phyloP scores from a whole-genome alignment of 2,113 vertebrate genomes.

The Laticauda laticaudata region DNA sequence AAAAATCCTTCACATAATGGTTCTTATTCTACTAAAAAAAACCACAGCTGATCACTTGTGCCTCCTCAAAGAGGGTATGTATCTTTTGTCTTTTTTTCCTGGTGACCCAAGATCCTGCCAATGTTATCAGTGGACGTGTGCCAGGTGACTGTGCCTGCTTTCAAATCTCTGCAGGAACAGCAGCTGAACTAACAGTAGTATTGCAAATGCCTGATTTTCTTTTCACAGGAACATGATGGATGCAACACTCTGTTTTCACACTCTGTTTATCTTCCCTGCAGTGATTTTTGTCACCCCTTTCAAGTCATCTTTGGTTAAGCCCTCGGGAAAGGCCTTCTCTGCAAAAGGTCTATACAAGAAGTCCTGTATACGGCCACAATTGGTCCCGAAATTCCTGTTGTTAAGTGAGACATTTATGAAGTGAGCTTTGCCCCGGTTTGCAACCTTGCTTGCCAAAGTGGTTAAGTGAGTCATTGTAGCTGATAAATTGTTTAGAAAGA shows the following conservation, averaged over 20 bases:
- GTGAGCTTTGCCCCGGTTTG: neutral
- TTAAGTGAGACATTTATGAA: neutral
- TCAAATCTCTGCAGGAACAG: neutral
- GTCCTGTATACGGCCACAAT: neutral
- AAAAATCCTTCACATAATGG: neutral
- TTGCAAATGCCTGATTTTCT: neutral
- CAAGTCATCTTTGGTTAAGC: neutral
- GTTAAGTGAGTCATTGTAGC: no score
- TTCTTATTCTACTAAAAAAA: neutral
- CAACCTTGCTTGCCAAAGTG: no score
- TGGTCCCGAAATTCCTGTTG: neutral
- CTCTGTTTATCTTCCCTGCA: neutral
- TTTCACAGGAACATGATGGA: neutral
- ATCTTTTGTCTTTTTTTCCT: neutral
- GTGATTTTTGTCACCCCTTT: neutral
- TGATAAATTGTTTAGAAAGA: no score
- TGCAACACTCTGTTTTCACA: neutral
- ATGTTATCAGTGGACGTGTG: neutral
- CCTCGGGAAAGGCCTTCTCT: neutral
- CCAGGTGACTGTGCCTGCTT: neutral
- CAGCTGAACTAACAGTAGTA: constrained; percentile 30
- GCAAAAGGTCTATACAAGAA: neutral
- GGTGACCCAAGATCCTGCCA: neutral
- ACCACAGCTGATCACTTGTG: neutral
- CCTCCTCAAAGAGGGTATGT: neutral